Evolutionary conservation across 2,113 vertebrate genomes (phyloP).

Genomic region (Rhynchomys soricoides): DNA sequence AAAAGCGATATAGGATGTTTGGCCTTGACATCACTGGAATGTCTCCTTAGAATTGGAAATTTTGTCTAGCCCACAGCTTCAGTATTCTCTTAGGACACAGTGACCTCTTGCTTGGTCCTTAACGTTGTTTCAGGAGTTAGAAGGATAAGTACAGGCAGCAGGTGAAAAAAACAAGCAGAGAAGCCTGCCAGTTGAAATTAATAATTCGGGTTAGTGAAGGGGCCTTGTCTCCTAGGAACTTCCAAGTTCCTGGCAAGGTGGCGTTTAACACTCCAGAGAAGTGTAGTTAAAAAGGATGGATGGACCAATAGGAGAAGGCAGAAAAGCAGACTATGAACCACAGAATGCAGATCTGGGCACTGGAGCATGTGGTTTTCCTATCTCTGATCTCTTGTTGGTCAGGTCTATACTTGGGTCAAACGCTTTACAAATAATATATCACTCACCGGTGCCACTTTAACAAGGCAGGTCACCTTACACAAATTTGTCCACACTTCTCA

Average conservation of each 20-base stretch:
- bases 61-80: background rate
- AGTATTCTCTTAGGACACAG: background rate
- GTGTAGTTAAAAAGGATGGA: background rate
- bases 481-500: background rate
- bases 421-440: background rate
- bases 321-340: background rate
- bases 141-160: background rate
- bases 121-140: rapidly evolving
- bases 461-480: background rate
- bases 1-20: background rate
- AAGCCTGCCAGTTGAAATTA: background rate
- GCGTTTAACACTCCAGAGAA: background rate
- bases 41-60: background rate
- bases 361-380: background rate
- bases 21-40: background rate
- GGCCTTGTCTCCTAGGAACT: background rate
- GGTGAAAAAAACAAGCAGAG: background rate
- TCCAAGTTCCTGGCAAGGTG: background rate
- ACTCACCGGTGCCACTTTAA: background rate
- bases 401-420: background rate
- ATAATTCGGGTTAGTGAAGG: background rate
- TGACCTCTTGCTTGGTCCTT: background rate
- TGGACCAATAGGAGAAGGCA: background rate
- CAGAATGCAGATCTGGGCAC: background rate
- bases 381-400: background rate